Evolutionary conservation across 2,888 invertebrate genomes (phyloP).

Genomic region (Agriopis aurantiaria): DNA sequence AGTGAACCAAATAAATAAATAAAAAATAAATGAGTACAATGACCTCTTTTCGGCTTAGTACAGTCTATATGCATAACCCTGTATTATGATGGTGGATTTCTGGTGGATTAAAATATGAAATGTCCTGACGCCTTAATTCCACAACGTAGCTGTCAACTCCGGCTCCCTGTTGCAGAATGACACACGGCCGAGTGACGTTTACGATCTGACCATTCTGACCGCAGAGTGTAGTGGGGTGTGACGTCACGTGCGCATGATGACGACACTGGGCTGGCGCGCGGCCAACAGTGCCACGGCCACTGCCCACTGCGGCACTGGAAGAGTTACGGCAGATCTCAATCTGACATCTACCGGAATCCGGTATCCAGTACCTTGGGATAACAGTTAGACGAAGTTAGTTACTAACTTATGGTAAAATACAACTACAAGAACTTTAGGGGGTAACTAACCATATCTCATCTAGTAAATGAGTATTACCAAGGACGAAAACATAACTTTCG

Average conservation of each 20-base stretch:
- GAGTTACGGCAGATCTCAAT: background rate
- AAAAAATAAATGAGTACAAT: too few relatives aligned
- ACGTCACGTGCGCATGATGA: constrained; percentile 50
- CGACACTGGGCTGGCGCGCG: constrained; percentile 53
- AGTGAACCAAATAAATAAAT: too few relatives aligned
- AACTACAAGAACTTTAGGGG: too few relatives aligned
- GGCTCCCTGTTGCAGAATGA: background rate
- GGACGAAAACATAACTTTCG: too few relatives aligned
- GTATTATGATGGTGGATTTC: too few relatives aligned
- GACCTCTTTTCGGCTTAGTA: too few relatives aligned
- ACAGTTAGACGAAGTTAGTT: too few relatives aligned
- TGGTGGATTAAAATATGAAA: too few relatives aligned
- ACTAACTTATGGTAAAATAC: too few relatives aligned
- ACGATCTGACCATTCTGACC: background rate
- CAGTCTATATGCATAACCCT: too few relatives aligned
- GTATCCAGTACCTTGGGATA: background rate
- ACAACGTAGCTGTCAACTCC: background rate
- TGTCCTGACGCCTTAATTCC: background rate
- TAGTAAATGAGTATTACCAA: too few relatives aligned
- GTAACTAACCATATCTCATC: too few relatives aligned
- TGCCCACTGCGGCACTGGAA: constrained; percentile 29
- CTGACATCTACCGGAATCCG: background rate
- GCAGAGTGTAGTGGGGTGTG: constrained; percentile 6
- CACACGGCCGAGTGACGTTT: constrained; percentile 4
- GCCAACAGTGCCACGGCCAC: constrained; percentile 58